A percentile compares a stretch with the other conserved stretches of the same genome.
These are phyloP conservation scores for Chymomyza fuscimana DNA, from an alignment of 2,888 invertebrate genomes.

Conservation along the genomic window DNA sequence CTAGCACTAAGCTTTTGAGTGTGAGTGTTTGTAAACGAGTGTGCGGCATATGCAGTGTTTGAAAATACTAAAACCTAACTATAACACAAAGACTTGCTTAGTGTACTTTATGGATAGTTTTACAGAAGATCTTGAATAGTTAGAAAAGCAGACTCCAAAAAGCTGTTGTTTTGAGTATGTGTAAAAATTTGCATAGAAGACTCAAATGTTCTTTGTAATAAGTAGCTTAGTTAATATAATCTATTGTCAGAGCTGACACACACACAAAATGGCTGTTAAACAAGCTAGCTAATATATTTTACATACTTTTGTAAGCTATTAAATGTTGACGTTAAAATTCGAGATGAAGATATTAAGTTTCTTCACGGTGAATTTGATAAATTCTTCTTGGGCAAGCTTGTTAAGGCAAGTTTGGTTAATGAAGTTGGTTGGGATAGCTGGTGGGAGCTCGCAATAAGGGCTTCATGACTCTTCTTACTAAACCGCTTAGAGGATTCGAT, in stretches of 20 bases:
- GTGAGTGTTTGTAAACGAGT: slow-evolving; percentile 17
- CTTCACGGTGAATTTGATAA: no score
- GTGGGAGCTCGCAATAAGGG: no score
- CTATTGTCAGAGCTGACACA: neutral
- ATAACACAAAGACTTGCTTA: slow-evolving; percentile 7
- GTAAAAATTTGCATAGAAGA: neutral
- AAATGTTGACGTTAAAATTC: no score
- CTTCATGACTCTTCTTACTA: no score
- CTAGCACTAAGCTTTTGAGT: slow-evolving; percentile 8
- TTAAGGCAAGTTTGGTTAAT: no score
- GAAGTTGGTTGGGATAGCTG: no score
- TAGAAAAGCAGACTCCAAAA: neutral
- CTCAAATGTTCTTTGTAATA: neutral
- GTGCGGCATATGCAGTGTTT: slow-evolving; percentile 15
- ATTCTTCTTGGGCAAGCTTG: no score
- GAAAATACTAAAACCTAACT: neutral
- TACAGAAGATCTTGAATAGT: neutral
- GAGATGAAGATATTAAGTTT: no score
- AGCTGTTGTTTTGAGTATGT: neutral
- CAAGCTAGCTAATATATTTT: neutral
- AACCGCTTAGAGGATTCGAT: no score
- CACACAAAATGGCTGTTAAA: no score
- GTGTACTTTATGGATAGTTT: neutral
- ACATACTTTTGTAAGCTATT: neutral
- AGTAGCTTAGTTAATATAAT: neutral